Base-by-base conservation (phyloP, 2,797 vertebrate species). In the Xiphorhynchus erythropygius region DNA sequence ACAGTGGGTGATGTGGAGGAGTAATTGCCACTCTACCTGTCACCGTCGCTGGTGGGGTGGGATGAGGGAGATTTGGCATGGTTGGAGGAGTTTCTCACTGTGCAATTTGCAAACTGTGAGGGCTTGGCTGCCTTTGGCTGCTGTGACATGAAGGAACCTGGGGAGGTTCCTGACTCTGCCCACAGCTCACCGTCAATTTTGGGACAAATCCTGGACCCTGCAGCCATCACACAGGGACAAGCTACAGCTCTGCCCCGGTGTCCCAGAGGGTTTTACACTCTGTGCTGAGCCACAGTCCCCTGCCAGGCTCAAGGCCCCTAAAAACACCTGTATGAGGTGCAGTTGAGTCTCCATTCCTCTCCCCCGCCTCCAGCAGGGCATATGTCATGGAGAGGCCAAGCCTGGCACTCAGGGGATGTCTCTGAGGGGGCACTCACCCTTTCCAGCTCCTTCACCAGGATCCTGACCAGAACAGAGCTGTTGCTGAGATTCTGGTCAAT, bases 371-470 rank as follows among this genome's bases (percentile, higher is more conserved):
- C 55, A n/a, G 44, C 28, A 4, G 3, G 7, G 13, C 41, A 78
- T 17, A 11, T 4, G 7, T 13, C 13, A 18, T 0, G 0, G 41
- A 27, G 15, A 8, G 18, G 13, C 25, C 3, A 3, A 63, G 41
- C 33, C 27, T 2, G 2, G 18, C 1, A 0, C n/a, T 10, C 50
- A 14, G 35, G 30, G 16, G 17, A 16, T 3, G 2, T 4, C 13
- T 23, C 41, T 12, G 25, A 27, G 57, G 30, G 7, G 8, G 9
- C 44, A 96, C 98, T 95, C 94, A 99, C 99, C 98, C 98, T 98
- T 67, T 99, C 99, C 83, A 99, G 98, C 92, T 99, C 99, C 95
- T 98, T 98, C 82, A 99, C 98, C 82, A 99, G 97, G 88, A 99
- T 98, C 90, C 96, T 98, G 78, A 99, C 97, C 96, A 99, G 94